Percentiles rank a stretch among this genome's conserved stretches.
phyloP scores from a whole-genome alignment of 2,113 vertebrate species.

The Panthera tigris region DNA sequence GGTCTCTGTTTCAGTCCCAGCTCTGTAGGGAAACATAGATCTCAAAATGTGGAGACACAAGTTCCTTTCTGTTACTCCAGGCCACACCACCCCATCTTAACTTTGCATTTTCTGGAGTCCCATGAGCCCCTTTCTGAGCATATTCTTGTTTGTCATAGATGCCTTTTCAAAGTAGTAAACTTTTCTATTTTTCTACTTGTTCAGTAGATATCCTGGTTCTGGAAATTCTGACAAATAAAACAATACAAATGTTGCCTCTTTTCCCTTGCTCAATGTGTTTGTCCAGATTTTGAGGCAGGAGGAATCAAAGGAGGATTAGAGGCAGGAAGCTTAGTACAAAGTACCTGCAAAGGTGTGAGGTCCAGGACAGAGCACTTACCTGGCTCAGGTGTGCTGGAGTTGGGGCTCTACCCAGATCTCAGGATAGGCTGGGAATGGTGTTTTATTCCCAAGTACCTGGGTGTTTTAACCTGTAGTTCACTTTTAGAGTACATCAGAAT shows the following conservation, averaged over 20 bases:
- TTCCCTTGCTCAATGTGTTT: neutral
- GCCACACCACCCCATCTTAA: neutral
- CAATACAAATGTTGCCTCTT: neutral
- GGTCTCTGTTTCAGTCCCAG: neutral
- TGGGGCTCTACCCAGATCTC: neutral
- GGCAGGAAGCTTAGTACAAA: neutral
- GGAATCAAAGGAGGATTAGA: neutral
- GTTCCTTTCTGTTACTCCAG: neutral
- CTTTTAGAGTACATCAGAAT: neutral
- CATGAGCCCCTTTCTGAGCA: neutral
- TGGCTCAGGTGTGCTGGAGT: neutral
- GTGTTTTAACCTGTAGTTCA: neutral
- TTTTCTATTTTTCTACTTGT: constrained; percentile 75
- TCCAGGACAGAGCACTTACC: too few relatives aligned
- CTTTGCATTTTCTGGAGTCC: neutral
- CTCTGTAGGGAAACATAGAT: neutral
- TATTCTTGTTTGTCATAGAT: constrained; percentile 58
- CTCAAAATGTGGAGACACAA: neutral
- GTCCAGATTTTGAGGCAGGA: neutral
- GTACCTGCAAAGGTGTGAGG: neutral
- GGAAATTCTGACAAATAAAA: constrained; percentile 63
- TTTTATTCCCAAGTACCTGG: neutral
- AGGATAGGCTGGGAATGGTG: neutral
- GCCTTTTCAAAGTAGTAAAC: constrained; percentile 66
- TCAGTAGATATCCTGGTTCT: constrained; percentile 47